These are phyloP conservation scores for Lepeophtheirus salmonis DNA, from an alignment of 1,140 invertebrate genomes.

Conservation along the genomic window DNA sequence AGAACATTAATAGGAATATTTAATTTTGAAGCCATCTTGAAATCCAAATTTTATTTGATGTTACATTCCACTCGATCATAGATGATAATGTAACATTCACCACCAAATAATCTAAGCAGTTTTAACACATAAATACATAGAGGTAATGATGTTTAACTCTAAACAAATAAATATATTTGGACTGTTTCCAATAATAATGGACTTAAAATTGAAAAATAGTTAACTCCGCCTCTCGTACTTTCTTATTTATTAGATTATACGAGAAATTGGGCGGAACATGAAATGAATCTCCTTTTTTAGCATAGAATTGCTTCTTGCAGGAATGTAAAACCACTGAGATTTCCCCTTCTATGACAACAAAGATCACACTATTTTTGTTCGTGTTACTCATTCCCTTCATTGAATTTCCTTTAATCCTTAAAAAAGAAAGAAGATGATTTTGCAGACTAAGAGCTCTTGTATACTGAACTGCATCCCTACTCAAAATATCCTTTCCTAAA, in stretches of 20 bases:
- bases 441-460: constrained; percentile 8
- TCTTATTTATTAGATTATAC: not conserved
- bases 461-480: constrained; percentile 14
- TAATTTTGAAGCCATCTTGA: too few relatives aligned
- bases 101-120: too few relatives aligned
- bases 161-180: too few relatives aligned
- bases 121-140: too few relatives aligned
- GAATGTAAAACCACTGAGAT: constrained; percentile 15
- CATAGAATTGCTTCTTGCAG: not conserved
- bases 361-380: constrained; percentile 13
- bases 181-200: not conserved
- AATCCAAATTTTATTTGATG: too few relatives aligned
- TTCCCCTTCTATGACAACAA: constrained; percentile 17
- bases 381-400: constrained; percentile 13
- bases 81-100: too few relatives aligned
- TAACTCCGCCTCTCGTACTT: not conserved
- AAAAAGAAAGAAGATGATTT: constrained; percentile 15
- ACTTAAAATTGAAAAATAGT: not conserved
- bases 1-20: too few relatives aligned
- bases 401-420: constrained; percentile 14
- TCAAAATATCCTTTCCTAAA: constrained; percentile 11
- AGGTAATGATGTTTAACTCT: too few relatives aligned
- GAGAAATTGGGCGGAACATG: not conserved
- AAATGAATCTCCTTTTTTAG: not conserved
- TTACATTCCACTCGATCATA: too few relatives aligned